A percentile compares a stretch with the other conserved stretches of the same genome.
Evolutionary conservation across 2,113 vertebrate species (phyloP).

Genomic region (Prunella fulvescens): DNA sequence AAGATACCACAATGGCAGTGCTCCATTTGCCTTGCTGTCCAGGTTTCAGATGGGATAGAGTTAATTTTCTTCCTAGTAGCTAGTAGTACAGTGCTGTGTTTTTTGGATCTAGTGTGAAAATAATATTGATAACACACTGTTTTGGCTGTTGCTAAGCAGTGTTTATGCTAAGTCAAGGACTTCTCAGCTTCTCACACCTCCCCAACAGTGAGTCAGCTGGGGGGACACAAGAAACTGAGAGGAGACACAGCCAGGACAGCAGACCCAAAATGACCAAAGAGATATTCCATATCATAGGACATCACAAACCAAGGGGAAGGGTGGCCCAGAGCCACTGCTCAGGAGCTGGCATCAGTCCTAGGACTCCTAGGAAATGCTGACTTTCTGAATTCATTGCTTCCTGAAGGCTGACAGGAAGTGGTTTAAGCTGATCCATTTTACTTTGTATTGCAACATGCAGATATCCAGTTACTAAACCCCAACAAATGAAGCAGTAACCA

Average conservation of each 20-base stretch:
- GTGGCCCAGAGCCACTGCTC: not conserved
- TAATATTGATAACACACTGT: not conserved
- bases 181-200: not conserved
- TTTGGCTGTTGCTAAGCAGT: not conserved
- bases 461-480: not conserved
- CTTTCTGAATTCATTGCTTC: not conserved
- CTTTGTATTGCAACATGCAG: not conserved
- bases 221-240: not conserved
- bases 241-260: not conserved
- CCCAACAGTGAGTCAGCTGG: accelerated
- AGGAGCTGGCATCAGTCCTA: not conserved
- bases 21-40: not conserved
- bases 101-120: not conserved
- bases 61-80: not conserved
- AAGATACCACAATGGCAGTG: not conserved
- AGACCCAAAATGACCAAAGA: not conserved
- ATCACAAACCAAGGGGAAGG: not conserved
- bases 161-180: not conserved
- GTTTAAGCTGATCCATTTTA: not conserved
- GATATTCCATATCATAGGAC: not conserved
- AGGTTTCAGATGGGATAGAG: not conserved
- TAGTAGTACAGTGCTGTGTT: not conserved
- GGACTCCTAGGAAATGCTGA: not conserved
- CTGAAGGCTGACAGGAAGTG: not conserved
- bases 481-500: not conserved